Conservation (phyloP, 2,113 vertebrate species). For the Melanerpes aurifrons region DNA sequence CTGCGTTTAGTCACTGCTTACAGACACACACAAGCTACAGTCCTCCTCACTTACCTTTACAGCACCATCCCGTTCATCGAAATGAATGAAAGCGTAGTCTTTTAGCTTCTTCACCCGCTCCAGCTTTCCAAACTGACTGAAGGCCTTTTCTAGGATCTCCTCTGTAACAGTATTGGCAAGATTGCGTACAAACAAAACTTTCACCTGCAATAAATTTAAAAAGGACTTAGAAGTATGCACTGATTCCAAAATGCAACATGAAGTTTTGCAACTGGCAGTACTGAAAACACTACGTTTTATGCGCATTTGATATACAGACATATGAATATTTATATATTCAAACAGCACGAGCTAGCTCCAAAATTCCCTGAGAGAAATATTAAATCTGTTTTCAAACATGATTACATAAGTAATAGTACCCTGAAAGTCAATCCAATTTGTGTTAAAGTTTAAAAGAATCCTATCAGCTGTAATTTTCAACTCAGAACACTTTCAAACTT, state of each 20-base stretch:
- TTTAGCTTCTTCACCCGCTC: slow-evolving; percentile 99
- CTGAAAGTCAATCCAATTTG: background rate
- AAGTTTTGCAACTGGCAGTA: background rate
- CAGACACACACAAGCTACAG: background rate
- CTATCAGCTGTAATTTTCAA: background rate
- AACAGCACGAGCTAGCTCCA: background rate
- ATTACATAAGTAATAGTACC: background rate
- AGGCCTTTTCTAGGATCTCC: slow-evolving; percentile 94
- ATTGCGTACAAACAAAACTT: slow-evolving; percentile 96
- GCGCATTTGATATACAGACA: background rate
- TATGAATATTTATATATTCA: background rate
- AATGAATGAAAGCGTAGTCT: slow-evolving; percentile 98
- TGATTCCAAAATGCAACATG: background rate
- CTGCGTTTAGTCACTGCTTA: background rate
- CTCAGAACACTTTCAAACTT: background rate
- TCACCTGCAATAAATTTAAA: slow-evolving; percentile 80
- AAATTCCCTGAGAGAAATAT: background rate
- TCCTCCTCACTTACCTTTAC: slow-evolving; percentile 86
- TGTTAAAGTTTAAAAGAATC: background rate
- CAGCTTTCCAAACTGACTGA: slow-evolving; percentile 93
- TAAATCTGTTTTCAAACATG: background rate
- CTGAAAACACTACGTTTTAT: background rate
- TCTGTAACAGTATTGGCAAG: slow-evolving; percentile 95
- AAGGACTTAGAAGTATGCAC: background rate
- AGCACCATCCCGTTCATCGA: slow-evolving; percentile 93